Evolutionary conservation across 2,888 invertebrate genomes (phyloP), one percentile per base, ranked within the genome.

Genomic region (Ophion slaviceki): DNA sequence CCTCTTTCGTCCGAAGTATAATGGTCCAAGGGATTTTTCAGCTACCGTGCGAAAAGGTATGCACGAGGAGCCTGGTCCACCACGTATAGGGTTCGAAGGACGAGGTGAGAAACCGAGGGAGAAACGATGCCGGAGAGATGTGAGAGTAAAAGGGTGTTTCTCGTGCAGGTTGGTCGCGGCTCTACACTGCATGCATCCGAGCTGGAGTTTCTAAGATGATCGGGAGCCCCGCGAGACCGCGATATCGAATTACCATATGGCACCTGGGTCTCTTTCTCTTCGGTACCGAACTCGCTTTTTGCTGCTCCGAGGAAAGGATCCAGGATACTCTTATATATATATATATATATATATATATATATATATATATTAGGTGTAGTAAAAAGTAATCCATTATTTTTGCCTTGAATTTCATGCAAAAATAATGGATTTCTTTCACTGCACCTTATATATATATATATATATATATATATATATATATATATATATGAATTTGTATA

Each of bases 161-260:
- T 82, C 87, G 79, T 81, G 86, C 86, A 87, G 61, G 77, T 83
- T 72, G 47, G 61, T 68, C 45, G 70, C 32, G 67, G 64, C 45
- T 61, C 47, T 32, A 32, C 47, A 76, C 71, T 75, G 75, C 64
- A 68, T 81, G 83, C 80, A 78, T 74, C 83, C 80, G 53, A 78
- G 80, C 75, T 70, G 59, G 84, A 80, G 77, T 75, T 80, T 80
- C 85, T 85, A 81, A 80, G 80, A 86, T 83, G 80, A 86, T 83
- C 85, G 82, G 81, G 76, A 76, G 81, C 82, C 70, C 74, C 80
- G 77, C 88, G 85, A 79, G 84, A 82, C 84, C 87, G 84, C 87
- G 88, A 89, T 88, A 91, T 91, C 90, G 90, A 89, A 88, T 90
- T 90, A 91, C 91, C 86, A 86, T 86, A 86, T 86, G 86, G 86